These are phyloP conservation scores for Tiphia femorata DNA, from an alignment of 2,888 invertebrate species.

Conservation along the genomic window DNA sequence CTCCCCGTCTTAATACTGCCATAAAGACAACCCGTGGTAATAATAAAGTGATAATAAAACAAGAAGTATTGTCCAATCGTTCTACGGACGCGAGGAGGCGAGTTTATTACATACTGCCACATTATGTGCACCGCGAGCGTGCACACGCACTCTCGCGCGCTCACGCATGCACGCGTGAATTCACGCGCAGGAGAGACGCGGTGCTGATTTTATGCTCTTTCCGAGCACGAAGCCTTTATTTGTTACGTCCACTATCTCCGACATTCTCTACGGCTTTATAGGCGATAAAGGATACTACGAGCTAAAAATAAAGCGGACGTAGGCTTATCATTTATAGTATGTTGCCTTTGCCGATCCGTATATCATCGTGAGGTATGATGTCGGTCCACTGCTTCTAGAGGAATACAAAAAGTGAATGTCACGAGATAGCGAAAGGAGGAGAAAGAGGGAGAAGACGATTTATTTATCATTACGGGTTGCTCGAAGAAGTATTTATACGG, in stretches of 20 bases:
- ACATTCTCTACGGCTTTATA: constrained; percentile 37
- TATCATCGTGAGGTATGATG: not conserved
- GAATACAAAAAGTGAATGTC: too few species aligned
- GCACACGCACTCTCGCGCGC: too few species aligned
- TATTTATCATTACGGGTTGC: too few species aligned
- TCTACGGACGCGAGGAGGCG: constrained; percentile 52
- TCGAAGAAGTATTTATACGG: not conserved
- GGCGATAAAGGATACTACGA: constrained; percentile 39
- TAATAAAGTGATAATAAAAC: constrained; percentile 65
- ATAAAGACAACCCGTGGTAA: constrained; percentile 58
- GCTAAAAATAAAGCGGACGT: constrained; percentile 1
- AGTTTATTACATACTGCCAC: constrained; percentile 59
- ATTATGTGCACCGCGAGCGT: constrained; percentile 40
- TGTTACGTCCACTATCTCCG: constrained; percentile 22
- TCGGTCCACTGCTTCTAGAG: too few species aligned
- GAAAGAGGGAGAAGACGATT: not conserved
- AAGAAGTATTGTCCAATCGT: constrained; percentile 58
- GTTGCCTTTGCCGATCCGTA: not conserved
- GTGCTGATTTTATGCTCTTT: constrained; percentile 42
- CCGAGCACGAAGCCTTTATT: constrained; percentile 43
- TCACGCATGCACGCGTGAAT: too few species aligned
- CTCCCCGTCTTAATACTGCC: constrained; percentile 55
- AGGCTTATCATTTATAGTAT: constrained; percentile 3
- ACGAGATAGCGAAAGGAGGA: not conserved
- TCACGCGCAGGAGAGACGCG: too few species aligned